Conservation (phyloP, 2,113 vertebrate species). For the Andinoacara biseriatus region DNA sequence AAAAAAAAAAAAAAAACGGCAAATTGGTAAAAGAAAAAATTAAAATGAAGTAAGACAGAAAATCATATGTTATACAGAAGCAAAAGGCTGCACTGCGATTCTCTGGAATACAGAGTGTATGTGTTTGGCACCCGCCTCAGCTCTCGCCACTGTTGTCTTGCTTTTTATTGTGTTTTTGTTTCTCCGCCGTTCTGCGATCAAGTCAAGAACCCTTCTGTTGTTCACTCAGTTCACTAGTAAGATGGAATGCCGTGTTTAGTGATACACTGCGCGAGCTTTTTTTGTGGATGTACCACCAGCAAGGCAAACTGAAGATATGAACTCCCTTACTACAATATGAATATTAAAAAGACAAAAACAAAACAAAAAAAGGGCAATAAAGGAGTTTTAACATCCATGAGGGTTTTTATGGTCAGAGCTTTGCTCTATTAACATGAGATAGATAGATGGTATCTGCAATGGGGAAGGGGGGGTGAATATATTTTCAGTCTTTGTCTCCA, state of each 20-base stretch:
- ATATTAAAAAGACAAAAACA: slow-evolving; percentile 28
- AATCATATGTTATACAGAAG: background rate
- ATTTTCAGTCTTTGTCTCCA: slow-evolving; percentile 34
- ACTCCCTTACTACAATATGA: slow-evolving; percentile 16
- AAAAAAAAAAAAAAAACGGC: background rate
- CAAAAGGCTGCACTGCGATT: slow-evolving; percentile 6
- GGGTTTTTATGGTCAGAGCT: slow-evolving; percentile 39
- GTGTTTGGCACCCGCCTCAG: background rate
- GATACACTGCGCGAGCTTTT: slow-evolving; percentile 11
- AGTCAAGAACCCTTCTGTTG: slow-evolving; percentile 58
- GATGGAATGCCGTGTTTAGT: slow-evolving; percentile 33
- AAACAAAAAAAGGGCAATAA: background rate
- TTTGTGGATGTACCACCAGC: slow-evolving; percentile 11
- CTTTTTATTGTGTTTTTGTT: slow-evolving; percentile 45
- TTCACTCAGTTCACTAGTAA: slow-evolving; percentile 50
- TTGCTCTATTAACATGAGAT: background rate
- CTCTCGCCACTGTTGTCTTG: slow-evolving; percentile 7
- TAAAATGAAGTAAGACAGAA: background rate
- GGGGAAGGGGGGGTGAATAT: slow-evolving; percentile 30
- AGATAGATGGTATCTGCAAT: background rate
- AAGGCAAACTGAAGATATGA: slow-evolving; percentile 21
- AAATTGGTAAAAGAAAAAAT: background rate
- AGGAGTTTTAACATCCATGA: slow-evolving; percentile 27
- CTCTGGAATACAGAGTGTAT: slow-evolving; percentile 13
- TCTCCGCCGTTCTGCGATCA: slow-evolving; percentile 46